These are phyloP conservation scores for Abrostola triplasia DNA, from an alignment of 2,888 invertebrate genomes.

Conservation along the genomic window DNA sequence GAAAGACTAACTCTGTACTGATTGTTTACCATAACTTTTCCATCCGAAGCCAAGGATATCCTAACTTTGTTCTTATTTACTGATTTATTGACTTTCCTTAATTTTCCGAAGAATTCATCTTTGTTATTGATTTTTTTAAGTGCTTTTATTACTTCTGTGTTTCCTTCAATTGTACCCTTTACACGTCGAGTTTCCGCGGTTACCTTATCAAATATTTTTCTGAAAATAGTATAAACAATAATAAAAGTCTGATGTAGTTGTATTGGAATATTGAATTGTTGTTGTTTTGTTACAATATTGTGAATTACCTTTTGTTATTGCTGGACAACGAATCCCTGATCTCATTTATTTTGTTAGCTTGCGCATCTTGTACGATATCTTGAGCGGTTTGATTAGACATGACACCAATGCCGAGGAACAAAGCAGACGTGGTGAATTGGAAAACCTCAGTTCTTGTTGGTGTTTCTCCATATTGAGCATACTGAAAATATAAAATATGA, in stretches of 20 bases:
- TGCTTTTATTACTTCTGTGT: slow-evolving; percentile 74
- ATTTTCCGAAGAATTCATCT: slow-evolving; percentile 61
- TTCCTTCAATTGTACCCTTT: slow-evolving; percentile 67
- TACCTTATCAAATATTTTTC: slow-evolving; percentile 78
- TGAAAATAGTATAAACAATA: slow-evolving; percentile 43
- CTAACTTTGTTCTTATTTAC: slow-evolving; percentile 60
- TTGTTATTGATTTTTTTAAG: slow-evolving; percentile 63
- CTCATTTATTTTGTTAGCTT: slow-evolving; percentile 60
- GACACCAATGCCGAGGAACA: slow-evolving; percentile 64
- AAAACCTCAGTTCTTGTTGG: slow-evolving; percentile 51
- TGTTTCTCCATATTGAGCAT: slow-evolving; percentile 33
- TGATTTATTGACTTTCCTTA: slow-evolving; percentile 58
- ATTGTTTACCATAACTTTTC: slow-evolving; percentile 58
- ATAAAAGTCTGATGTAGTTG: neutral
- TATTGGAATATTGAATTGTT: neutral
- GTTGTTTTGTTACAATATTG: neutral
- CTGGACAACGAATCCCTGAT: slow-evolving; percentile 58
- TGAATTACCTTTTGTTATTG: slow-evolving; percentile 55
- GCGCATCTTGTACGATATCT: slow-evolving; percentile 62
- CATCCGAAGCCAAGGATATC: slow-evolving; percentile 58
- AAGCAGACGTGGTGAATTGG: slow-evolving; percentile 59
- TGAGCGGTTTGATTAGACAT: slow-evolving; percentile 64
- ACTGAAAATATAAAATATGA: slow-evolving; percentile 23
- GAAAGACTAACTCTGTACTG: slow-evolving; percentile 45
- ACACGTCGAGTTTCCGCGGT: slow-evolving; percentile 72